These are phyloP conservation scores for Cydia pomonella DNA, from an alignment of 1,140 invertebrate genomes.

Conservation along the genomic window DNA sequence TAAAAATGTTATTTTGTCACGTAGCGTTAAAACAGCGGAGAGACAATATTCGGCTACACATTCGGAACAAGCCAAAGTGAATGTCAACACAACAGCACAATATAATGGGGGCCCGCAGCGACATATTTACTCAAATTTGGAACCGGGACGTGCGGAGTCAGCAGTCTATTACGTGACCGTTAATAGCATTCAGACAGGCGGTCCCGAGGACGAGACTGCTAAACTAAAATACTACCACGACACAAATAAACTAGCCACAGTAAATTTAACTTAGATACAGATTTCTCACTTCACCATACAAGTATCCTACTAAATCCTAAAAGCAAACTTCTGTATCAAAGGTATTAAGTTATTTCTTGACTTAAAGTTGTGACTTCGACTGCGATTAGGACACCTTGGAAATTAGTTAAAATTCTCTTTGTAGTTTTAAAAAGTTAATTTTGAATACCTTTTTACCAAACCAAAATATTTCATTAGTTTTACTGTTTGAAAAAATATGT, in stretches of 20 bases:
- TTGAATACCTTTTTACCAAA: too few species aligned
- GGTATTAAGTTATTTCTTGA: too few species aligned
- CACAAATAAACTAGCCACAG: slow-evolving; percentile 15
- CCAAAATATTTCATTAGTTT: too few species aligned
- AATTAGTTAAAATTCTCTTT: too few species aligned
- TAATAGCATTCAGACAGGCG: slow-evolving; percentile 63
- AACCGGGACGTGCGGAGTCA: slow-evolving; percentile 64
- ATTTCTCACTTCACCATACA: neutral
- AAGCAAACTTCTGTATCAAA: neutral
- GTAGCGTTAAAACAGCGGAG: slow-evolving; percentile 22
- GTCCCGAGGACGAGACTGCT: slow-evolving; percentile 51
- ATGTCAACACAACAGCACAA: slow-evolving; percentile 56
- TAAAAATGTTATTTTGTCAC: slow-evolving; percentile 33
- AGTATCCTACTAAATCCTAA: neutral
- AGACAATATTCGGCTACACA: slow-evolving; percentile 44
- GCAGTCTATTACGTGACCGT: slow-evolving; percentile 69
- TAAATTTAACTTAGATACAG: neutral
- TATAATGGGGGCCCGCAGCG: slow-evolving; percentile 56
- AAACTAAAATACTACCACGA: slow-evolving; percentile 57
- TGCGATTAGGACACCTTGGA: too few species aligned
- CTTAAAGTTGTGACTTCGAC: too few species aligned
- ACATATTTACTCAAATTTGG: slow-evolving; percentile 70
- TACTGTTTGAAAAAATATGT: too few species aligned
- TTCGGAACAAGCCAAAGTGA: slow-evolving; percentile 52
- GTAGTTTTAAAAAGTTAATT: too few species aligned